Evolutionary conservation across 2,797 vertebrate genomes (phyloP), one percentile per base, ranked within the genome.

Genomic region (Muscicapa striata): DNA sequence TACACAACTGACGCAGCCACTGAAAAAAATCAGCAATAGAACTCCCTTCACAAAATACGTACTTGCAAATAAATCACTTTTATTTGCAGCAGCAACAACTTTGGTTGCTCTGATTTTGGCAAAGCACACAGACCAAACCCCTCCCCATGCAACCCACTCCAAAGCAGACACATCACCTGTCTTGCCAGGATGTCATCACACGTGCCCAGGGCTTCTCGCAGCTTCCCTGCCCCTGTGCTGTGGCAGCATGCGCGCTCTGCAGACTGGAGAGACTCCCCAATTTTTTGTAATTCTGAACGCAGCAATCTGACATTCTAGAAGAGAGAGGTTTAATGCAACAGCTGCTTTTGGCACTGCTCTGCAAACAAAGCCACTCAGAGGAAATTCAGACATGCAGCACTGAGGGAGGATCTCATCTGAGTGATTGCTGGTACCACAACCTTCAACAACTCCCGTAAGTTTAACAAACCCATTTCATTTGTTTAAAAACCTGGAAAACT

Each of bases 171-270:
- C 18, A 8, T 78, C 98, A 99, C 99, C 99, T 99, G 99, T 98
- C 98, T 99, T 70, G 94, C 94, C 38, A 99, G 97, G 40, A 98
- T 99, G 48, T 98, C 98, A 84, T 99, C 98, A 24, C 99, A 99
- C 0, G 69, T 95, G 15, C 92, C 89, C 34, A 99, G 97, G 9
- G 98, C 97, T 63, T 98, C 98, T 3, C 99, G 98, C 76, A 99
- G 98, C 88, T 97, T 98, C 64, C 98, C 99, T 30, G 98, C 99
- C 15, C 98, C 98, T 0, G 99, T 99, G 92, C 98, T 99, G 87
- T 99, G 98, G 91, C 99, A 99, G 91, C 99, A 99, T 0, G 99
- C 99, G 83, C 99, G 97, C 95, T 99, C 99, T 29, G 99, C 99
- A 30, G 99, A 98, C 97, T 99, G 99, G 85, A 99, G 98, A 62